Conservation (phyloP, 1,140 invertebrate species). For the Pogonomyrmex californicus region DNA sequence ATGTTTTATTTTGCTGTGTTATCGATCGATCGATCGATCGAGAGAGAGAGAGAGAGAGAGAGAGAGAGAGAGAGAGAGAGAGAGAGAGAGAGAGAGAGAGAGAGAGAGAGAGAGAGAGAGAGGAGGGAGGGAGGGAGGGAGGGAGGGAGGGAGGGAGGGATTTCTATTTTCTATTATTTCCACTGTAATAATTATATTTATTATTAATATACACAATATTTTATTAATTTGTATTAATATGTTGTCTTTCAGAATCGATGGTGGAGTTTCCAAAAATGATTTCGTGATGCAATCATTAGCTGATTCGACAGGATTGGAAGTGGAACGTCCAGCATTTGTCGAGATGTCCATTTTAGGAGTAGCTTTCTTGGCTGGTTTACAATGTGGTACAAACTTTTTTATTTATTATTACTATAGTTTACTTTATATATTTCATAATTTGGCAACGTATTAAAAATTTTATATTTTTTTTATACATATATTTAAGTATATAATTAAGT, state of each 20-base stretch:
- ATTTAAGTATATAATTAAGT: too few species aligned
- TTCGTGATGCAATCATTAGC: constrained; percentile 96
- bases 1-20: not conserved
- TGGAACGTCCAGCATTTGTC: constrained; percentile 90
- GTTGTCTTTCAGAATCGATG: constrained; percentile 91
- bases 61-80: too few species aligned
- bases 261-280: constrained; percentile 97
- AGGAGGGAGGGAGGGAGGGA: too few species aligned
- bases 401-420: constrained; percentile 2
- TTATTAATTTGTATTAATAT: not conserved
- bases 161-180: not conserved
- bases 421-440: constrained; percentile 16
- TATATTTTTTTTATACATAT: not conserved
- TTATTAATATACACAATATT: not conserved
- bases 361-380: constrained; percentile 93
- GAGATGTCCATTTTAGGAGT: constrained; percentile 94
- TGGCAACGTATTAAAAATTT: not conserved
- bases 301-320: constrained; percentile 91
- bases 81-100: too few species aligned
- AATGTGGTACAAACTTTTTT: constrained; percentile 88
- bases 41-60: too few species aligned
- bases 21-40: not conserved
- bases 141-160: too few species aligned
- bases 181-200: not conserved
- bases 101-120: too few species aligned